Percentiles rank a stretch among this genome's conserved stretches.
Conservation (phyloP, 2,888 invertebrate genomes). For the Lithophane leautieri region DNA sequence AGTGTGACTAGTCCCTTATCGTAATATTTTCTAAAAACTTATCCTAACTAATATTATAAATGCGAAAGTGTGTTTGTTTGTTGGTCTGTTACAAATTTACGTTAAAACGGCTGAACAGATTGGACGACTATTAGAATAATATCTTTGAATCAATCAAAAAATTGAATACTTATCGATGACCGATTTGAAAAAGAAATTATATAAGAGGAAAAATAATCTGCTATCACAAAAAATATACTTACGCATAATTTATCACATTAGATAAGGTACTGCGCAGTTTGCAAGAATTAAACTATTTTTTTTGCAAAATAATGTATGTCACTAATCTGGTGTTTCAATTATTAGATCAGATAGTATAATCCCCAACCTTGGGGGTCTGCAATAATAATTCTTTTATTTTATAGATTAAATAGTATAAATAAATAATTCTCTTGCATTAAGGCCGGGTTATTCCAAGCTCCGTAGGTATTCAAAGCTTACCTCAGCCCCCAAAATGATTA, state of each 20-base stretch:
- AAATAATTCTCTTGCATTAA: constrained; percentile 33
- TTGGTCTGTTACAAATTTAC: too few relatives aligned
- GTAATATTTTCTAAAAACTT: neutral
- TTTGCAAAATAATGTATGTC: constrained; percentile 36
- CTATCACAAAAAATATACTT: constrained; percentile 33
- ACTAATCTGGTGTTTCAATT: constrained; percentile 43
- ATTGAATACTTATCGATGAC: neutral
- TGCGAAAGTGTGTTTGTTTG: too few relatives aligned
- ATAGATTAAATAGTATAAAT: constrained; percentile 16
- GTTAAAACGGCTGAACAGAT: too few relatives aligned
- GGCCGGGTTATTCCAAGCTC: too few relatives aligned
- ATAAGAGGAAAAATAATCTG: constrained; percentile 15
- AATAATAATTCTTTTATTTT: constrained; percentile 26
- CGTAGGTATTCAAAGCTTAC: too few relatives aligned
- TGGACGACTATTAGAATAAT: neutral
- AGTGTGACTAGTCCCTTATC: too few relatives aligned
- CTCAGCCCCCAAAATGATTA: too few relatives aligned
- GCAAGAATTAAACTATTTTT: constrained; percentile 10
- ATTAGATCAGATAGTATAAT: constrained; percentile 50
- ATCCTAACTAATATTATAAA: neutral
- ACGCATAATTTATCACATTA: constrained; percentile 29
- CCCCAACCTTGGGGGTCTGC: constrained; percentile 51
- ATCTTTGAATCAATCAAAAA: neutral
- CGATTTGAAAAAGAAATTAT: constrained; percentile 22
- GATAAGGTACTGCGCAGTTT: constrained; percentile 61